Conservation (phyloP, 2,113 vertebrate species). For the Cyanoramphus novaezelandiae region DNA sequence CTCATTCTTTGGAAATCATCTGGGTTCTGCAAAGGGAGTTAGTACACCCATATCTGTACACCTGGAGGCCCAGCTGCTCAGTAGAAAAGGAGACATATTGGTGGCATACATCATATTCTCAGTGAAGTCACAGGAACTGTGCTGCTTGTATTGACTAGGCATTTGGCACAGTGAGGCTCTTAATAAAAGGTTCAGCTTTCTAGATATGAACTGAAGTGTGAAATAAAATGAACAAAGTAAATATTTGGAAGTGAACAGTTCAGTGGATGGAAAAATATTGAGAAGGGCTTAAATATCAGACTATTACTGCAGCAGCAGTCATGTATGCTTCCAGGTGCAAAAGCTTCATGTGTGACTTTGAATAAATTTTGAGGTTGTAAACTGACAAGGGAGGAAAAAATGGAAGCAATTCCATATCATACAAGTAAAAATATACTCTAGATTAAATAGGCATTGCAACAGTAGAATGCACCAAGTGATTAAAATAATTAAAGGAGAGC, state of each 20-base stretch:
- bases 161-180: not conserved
- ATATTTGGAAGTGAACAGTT: not conserved
- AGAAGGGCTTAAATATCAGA: not conserved
- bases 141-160: not conserved
- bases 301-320: not conserved
- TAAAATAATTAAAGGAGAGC: conserved; percentile 66
- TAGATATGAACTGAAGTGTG: not conserved
- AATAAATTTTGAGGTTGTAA: not conserved
- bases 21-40: not conserved
- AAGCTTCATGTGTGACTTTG: not conserved
- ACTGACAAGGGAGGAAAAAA: not conserved
- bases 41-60: not conserved
- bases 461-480: conserved; percentile 52
- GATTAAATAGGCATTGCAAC: conserved; percentile 50
- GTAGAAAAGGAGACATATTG: not conserved
- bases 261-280: not conserved
- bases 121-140: rapidly evolving
- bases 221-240: not conserved
- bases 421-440: conserved; percentile 19
- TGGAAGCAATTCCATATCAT: not conserved
- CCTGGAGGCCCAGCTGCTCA: not conserved
- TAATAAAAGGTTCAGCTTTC: not conserved
- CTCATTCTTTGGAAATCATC: not conserved
- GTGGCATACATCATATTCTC: not conserved
- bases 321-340: not conserved